Evolutionary conservation across 2,888 invertebrate genomes (phyloP).

Genomic region (Drosophila meridiana): DNA sequence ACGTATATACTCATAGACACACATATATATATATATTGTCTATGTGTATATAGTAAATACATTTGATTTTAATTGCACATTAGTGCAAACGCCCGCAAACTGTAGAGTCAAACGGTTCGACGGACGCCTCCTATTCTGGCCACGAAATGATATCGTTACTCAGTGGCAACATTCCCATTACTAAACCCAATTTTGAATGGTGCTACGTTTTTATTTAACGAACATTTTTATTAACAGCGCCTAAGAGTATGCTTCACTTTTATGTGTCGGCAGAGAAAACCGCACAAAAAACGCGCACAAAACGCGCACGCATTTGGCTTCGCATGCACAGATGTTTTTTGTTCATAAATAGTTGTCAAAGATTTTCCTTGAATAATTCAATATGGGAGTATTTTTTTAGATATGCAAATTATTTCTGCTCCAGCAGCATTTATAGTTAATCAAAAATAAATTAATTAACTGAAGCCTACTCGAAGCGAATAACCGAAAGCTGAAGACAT

Average conservation of each 20-base stretch:
- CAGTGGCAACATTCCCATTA: neutral
- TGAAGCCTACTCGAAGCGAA: neutral
- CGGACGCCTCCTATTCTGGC: neutral
- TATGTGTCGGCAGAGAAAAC: neutral
- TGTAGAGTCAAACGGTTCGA: neutral
- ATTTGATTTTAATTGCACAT: conserved; percentile 62
- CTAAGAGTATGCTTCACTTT: conserved; percentile 28
- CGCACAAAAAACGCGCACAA: conserved; percentile 8
- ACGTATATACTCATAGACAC: neutral
- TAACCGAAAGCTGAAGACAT: neutral
- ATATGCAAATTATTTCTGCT: neutral
- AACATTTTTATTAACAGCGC: neutral
- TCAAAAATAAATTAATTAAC: conserved; percentile 5
- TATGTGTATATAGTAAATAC: conserved; percentile 19
- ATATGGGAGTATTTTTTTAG: neutral
- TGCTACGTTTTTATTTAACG: neutral
- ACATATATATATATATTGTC: neutral
- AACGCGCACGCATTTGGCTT: neutral
- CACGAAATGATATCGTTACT: neutral
- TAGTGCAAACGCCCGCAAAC: conserved; percentile 19
- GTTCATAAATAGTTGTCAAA: neutral
- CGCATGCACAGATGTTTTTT: too few relatives aligned
- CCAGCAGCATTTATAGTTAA: neutral
- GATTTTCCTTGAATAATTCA: neutral
- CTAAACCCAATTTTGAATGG: too few relatives aligned